Conservation (phyloP, 2,113 vertebrate species). For the Riparia riparia region DNA sequence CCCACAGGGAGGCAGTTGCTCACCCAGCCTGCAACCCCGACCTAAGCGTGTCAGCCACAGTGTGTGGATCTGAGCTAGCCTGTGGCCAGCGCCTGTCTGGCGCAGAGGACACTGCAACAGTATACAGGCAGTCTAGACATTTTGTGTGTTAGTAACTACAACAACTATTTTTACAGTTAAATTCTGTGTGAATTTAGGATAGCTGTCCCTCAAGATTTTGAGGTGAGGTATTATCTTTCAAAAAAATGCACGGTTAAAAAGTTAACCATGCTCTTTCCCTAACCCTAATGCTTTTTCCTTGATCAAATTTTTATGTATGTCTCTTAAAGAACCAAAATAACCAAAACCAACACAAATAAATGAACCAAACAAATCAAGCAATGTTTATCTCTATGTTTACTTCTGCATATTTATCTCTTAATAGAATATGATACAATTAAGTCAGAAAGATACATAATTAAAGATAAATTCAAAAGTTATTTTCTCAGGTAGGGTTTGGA, state of each 20-base stretch:
- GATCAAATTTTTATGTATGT: background rate
- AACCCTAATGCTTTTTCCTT: background rate
- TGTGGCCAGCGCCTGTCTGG: too few species aligned
- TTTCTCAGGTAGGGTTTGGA: background rate
- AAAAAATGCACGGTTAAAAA: background rate
- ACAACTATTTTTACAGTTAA: background rate
- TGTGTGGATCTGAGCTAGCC: too few species aligned
- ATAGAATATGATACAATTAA: background rate
- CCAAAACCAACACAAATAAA: background rate
- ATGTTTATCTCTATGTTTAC: background rate
- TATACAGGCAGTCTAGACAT: background rate
- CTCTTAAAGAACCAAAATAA: background rate
- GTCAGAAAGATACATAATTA: background rate
- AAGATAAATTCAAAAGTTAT: background rate
- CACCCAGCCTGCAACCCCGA: too few species aligned
- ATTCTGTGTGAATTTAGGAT: background rate
- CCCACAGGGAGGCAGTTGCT: too few species aligned
- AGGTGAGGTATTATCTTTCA: background rate
- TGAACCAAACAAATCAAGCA: background rate
- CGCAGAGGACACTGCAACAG: too few species aligned
- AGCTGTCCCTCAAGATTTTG: background rate
- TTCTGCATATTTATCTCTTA: background rate
- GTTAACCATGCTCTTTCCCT: background rate
- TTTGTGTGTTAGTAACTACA: background rate
- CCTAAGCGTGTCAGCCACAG: too few species aligned